A percentile compares a stretch with the other conserved stretches of the same genome.
Evolutionary conservation across 92 coral and sea anemone species (phyloP).

Genomic region (Micromussa lordhowensis): DNA sequence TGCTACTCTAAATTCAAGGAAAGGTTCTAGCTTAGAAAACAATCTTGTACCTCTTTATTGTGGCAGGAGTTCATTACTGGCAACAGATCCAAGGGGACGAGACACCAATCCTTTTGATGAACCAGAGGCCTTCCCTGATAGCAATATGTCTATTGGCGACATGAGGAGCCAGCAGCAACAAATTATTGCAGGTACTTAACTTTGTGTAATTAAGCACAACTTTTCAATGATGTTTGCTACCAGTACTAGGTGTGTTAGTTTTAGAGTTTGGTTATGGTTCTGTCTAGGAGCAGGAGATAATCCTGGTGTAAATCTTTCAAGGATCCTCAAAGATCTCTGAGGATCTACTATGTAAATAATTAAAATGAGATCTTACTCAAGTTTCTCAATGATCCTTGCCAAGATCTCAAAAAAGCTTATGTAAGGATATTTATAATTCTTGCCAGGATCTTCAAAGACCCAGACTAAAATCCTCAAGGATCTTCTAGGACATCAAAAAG

Average conservation of each 20-base stretch:
- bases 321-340: no score
- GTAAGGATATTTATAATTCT: no score
- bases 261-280: neutral
- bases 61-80: constrained; percentile 79
- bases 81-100: constrained; percentile 65
- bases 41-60: neutral
- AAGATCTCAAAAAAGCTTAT: no score
- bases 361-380: no score
- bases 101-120: constrained; percentile 81
- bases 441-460: no score
- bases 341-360: no score
- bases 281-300: no score
- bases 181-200: constrained; percentile 81
- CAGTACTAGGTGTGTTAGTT: neutral
- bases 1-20: neutral
- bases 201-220: no score
- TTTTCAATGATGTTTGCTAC: neutral
- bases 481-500: no score
- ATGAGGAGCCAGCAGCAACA: constrained; percentile 96
- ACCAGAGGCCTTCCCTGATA: constrained; percentile 67
- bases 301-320: no score
- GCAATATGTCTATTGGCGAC: constrained; percentile 77
- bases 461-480: no score
- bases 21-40: neutral
- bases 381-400: no score